Evolutionary conservation across 2,797 vertebrate species (phyloP).

Genomic region (Sus cebifrons): DNA sequence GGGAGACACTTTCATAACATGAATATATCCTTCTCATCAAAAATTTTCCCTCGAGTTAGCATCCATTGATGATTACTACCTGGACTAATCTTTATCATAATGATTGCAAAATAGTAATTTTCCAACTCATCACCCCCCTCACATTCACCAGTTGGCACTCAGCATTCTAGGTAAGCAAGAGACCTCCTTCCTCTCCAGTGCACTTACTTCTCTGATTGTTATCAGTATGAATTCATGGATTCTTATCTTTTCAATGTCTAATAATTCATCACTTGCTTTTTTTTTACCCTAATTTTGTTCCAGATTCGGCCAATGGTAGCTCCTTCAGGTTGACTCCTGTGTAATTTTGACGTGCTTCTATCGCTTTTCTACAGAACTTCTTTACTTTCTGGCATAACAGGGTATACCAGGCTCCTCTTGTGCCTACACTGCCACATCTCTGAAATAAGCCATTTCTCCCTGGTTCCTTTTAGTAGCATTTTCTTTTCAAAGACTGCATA

Average conservation of each 20-base stretch:
- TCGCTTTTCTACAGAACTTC: not conserved
- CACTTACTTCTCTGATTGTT: not conserved
- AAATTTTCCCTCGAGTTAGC: not conserved
- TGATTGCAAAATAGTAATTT: not conserved
- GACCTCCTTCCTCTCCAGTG: not conserved
- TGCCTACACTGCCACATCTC: not conserved
- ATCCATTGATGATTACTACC: not conserved
- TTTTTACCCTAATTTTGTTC: not conserved
- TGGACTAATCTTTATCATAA: constrained; percentile 2
- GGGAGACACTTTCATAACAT: not conserved
- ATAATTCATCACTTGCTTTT: not conserved
- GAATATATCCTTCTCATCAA: not conserved
- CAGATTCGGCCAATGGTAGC: not conserved
- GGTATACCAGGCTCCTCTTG: not conserved
- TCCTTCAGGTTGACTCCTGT: not conserved
- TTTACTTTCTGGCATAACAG: constrained; percentile 19
- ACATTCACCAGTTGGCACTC: not conserved
- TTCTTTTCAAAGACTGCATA: constrained; percentile 36
- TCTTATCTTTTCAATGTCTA: constrained; percentile 28
- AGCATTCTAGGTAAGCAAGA: not conserved
- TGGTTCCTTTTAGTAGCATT: not conserved
- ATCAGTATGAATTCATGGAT: not conserved
- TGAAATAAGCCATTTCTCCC: constrained; percentile 13
- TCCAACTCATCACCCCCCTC: not conserved
- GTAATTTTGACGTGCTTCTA: not conserved